These are phyloP conservation scores for Hyalella azteca DNA, from an alignment of 2,888 invertebrate species.

Conservation along the genomic window DNA sequence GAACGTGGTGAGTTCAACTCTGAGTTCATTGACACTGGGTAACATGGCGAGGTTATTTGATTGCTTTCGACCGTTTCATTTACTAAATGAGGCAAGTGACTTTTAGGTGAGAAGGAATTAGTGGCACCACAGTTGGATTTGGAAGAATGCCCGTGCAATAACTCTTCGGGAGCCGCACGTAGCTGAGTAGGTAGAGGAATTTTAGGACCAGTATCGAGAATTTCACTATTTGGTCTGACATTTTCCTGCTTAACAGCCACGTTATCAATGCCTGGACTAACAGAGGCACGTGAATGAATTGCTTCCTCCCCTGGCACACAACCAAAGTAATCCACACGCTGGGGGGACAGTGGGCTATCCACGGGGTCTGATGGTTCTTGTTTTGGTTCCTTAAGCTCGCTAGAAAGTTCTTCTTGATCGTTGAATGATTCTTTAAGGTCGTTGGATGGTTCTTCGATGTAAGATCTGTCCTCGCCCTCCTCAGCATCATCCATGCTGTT, in stretches of 20 bases:
- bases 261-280: not conserved
- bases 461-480: constrained; percentile 45
- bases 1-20: not conserved
- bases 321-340: constrained; percentile 39
- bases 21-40: not conserved
- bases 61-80: not conserved
- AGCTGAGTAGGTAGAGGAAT: not conserved
- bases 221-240: too few species aligned
- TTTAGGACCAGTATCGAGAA: too few species aligned
- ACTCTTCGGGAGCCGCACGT: not conserved
- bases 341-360: not conserved
- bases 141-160: too few species aligned
- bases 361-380: constrained; percentile 49
- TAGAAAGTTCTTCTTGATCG: not conserved
- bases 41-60: not conserved
- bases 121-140: not conserved
- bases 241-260: not conserved
- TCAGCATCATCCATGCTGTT: constrained; percentile 37
- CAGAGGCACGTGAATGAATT: not conserved
- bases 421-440: too few species aligned
- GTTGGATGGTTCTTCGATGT: constrained; percentile 1
- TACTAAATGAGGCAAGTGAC: too few species aligned
- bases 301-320: constrained; percentile 5
- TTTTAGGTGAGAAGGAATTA: too few species aligned
- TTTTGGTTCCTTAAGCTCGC: constrained; percentile 45